Conservation (phyloP, 2,888 invertebrate species). For the Apomyelois bistriatella region DNA sequence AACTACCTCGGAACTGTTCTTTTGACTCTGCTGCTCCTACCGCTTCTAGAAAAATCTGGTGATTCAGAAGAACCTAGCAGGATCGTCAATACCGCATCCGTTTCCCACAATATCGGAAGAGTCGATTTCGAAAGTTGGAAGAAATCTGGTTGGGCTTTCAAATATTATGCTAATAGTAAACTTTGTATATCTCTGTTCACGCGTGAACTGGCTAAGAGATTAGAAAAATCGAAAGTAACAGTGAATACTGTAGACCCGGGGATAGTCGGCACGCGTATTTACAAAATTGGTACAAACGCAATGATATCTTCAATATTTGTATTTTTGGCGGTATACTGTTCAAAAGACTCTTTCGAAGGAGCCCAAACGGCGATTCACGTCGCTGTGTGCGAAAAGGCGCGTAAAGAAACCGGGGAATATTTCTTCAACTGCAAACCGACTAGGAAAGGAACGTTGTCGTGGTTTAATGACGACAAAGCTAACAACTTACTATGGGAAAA, state of each 20-base stretch:
- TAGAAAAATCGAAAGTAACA: not conserved
- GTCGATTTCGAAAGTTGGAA: not conserved
- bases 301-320: slow-evolving; percentile 84
- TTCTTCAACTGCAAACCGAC: slow-evolving; percentile 85
- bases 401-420: slow-evolving; percentile 83
- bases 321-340: slow-evolving; percentile 63
- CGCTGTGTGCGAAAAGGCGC: slow-evolving; percentile 43
- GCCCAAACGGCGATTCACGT: slow-evolving; percentile 6
- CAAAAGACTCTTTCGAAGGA: slow-evolving; percentile 30
- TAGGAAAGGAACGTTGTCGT: slow-evolving; percentile 47
- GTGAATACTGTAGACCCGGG: slow-evolving; percentile 29
- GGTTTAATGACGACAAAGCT: slow-evolving; percentile 77
- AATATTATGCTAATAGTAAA: slow-evolving; percentile 19
- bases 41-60: slow-evolving; percentile 79
- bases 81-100: slow-evolving; percentile 85
- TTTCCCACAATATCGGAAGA: slow-evolving; percentile 67
- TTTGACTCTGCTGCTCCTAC: slow-evolving; percentile 89
- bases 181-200: slow-evolving; percentile 23
- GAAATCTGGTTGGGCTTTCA: slow-evolving; percentile 15
- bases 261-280: slow-evolving; percentile 26
- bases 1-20: slow-evolving; percentile 94
- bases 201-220: not conserved
- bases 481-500: slow-evolving; percentile 33
- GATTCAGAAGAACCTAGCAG: slow-evolving; percentile 79
- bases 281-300: not conserved